Evolutionary conservation across 2,797 vertebrate species (phyloP).

Genomic region (Tadarida brasiliensis): DNA sequence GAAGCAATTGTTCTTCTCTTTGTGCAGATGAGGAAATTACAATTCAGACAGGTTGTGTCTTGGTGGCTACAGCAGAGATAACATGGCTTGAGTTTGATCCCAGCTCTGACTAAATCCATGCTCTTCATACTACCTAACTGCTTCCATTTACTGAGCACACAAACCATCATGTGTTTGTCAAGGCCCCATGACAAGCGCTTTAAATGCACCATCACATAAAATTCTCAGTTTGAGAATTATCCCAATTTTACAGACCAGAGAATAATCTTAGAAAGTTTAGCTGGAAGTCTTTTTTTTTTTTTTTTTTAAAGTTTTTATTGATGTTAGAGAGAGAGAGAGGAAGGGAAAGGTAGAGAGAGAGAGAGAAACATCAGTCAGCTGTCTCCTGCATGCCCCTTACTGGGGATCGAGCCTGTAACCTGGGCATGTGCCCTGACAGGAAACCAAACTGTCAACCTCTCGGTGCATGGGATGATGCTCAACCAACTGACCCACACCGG

Average conservation of each 20-base stretch:
- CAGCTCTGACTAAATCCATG: not conserved
- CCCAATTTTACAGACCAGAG: not conserved
- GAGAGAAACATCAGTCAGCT: no score
- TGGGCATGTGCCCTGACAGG: no score
- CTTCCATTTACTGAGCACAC: not conserved
- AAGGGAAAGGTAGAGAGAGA: no score
- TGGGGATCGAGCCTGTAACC: no score
- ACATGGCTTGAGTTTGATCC: not conserved
- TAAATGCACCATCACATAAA: not conserved
- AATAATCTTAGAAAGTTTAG: not conserved
- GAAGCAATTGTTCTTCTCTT: conserved; percentile 26
- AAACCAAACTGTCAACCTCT: no score
- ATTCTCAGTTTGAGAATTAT: not conserved
- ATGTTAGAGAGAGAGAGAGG: no score
- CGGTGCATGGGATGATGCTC: no score
- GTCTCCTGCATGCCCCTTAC: no score
- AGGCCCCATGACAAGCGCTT: not conserved
- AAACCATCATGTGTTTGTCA: not conserved
- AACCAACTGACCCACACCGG: no score
- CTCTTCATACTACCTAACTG: not conserved
- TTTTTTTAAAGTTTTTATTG: no score
- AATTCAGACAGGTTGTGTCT: not conserved
- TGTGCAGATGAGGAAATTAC: not conserved
- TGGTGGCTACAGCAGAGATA: not conserved
- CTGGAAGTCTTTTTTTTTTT: not conserved